Conservation (phyloP, 2,113 vertebrate species). For the Meles meles region DNA sequence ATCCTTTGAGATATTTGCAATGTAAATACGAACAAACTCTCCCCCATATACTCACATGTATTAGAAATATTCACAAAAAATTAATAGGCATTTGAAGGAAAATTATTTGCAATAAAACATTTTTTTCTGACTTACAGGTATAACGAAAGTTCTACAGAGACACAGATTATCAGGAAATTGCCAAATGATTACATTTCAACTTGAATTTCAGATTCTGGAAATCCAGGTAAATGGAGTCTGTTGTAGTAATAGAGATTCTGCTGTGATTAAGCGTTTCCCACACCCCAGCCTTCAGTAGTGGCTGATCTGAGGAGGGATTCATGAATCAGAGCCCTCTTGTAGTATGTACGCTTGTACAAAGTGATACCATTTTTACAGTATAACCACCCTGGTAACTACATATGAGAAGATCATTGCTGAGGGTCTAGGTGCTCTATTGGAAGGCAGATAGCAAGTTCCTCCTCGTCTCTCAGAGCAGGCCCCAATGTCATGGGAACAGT, state of each 20-base stretch:
- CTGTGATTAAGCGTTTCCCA: not conserved
- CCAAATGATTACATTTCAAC: slow-evolving; percentile 83
- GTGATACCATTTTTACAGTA: not conserved
- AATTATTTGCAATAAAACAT: not conserved
- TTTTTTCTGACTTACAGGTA: slow-evolving; percentile 75
- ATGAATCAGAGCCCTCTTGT: not conserved
- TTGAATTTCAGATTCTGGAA: slow-evolving; percentile 90
- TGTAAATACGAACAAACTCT: not conserved
- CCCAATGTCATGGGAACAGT: not conserved
- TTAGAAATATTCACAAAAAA: not conserved
- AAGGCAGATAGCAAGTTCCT: not conserved
- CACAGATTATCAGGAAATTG: slow-evolving; percentile 86
- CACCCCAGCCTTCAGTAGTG: not conserved
- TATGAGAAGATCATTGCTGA: not conserved
- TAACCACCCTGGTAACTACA: not conserved
- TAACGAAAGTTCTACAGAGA: slow-evolving; percentile 75
- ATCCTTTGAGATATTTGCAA: not conserved
- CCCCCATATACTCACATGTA: not conserved
- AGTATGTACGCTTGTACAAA: not conserved
- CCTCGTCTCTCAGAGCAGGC: not conserved
- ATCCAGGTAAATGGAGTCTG: slow-evolving; percentile 81
- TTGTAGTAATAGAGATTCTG: not conserved
- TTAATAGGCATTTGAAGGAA: slow-evolving; percentile 3
- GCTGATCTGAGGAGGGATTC: not conserved
- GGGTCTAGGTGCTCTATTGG: not conserved